Base-by-base conservation (phyloP, 2,797 vertebrate genomes). In the Sphaeramia orbicularis region DNA sequence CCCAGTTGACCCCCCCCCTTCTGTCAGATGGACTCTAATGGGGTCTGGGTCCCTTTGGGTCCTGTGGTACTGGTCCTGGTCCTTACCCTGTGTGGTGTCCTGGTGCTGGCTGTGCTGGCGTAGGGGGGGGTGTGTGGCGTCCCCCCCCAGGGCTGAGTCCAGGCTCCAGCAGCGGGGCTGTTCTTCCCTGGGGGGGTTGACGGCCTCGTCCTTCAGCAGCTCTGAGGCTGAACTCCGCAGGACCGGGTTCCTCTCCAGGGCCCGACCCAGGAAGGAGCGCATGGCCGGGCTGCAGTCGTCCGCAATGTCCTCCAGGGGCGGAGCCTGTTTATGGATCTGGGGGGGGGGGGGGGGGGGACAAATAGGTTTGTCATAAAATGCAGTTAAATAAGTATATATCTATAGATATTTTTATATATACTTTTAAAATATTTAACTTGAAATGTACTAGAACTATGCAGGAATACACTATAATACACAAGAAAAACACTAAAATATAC, bases 131-230 rank as follows among this genome's bases (percentile, higher is more conserved):
- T 95, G 94, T 30, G 94, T 95, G 74, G 92, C 93, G 67, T 98
- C 96, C 45, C 95, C 95, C 49, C n/a, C n/a, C n/a, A 99, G 62
- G 0, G 97, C 98, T 0, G 97, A 99, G 82, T 99, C 98, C 45
- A 99, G 91, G 67, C 98, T 99, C 95, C 97, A 97, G 78, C 97
- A 99, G 32, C 98, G 95, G 0, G 98, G 97, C 80, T 99, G 98
- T 8, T 99, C 97, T 64, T 98, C 97, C 0, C 92, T 92, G 0
- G 96, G 93, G 0, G 97, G 97, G 66, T 98, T 95, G 53, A 99
- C 88, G 40, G 97, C 98, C 24, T 95, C 95, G 0, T 99, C 95
- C 45, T 95, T 94, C 16, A 98, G 91, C 2, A 99, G 87, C 43
- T 97, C 94, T 0, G 94, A 91, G 0, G 98, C 98, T 0, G 93